Evolutionary conservation across 1,140 invertebrate species (phyloP), one percentile per base, ranked within the genome.

Genomic region (Aphis gossypii): DNA sequence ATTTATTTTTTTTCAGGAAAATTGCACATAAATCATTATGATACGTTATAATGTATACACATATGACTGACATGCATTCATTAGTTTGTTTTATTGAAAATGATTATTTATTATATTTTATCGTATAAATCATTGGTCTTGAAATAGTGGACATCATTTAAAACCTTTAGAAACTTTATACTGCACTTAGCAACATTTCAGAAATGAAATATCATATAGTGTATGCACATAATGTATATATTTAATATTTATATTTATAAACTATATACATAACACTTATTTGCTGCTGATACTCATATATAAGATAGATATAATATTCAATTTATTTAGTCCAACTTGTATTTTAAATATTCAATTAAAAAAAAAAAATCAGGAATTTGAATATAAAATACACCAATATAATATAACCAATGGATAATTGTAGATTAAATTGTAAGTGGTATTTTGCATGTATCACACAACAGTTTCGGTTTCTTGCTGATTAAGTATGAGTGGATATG

Each of bases 1-100:
- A 23, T 76, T 46, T 60, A 14, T 82, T 51, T 92, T 83, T 82
- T 48, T 76, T 18, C 11, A 48, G 21, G 46, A 92, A 92, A 54
- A 83, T 56, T 30, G 23, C 48, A 41, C 48, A 93, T 93, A 86
- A 86, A 93, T 93, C 92, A 93, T 56, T 56, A 41, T 38, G 41
- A 56, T 84, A 38, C n/a, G 14, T 91, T 44, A 46, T 76, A 76
- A n/a, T 68, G 35, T 76, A 46, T 54, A 92, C 90, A 83, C 54
- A n/a, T 30, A 30, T 54, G 91, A 46, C 30, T 48, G n/a, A 48
- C 60, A 38, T 8, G n/a, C 30, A 25, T 54, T 84, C 38, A 56
- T 89, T 38, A 56, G 54, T 89, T 89, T 9, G 35, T 38, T 54
- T 89, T 54, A 41, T 56, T 41, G 21, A 56, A 56, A 38, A 89